phyloP scores from a whole-genome alignment of 2,113 vertebrate genomes.

The Tenebrosternarchus preto region DNA sequence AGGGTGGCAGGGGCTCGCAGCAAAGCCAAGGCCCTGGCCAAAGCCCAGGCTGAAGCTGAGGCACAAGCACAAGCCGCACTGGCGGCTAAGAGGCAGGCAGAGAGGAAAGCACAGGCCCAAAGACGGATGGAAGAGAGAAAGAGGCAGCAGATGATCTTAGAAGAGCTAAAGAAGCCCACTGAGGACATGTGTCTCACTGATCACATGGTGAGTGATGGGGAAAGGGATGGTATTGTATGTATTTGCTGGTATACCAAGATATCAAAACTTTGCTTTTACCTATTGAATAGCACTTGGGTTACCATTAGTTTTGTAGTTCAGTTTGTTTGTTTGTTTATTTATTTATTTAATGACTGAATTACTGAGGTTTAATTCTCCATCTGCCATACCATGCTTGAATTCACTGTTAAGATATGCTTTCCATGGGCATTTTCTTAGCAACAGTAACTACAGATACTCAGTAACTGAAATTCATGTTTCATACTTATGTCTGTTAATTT shows the following conservation, averaged over 20 bases:
- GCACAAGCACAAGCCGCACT: constrained; percentile 69
- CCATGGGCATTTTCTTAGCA: background rate
- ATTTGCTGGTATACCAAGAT: background rate
- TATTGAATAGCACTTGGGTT: background rate
- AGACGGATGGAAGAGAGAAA: constrained; percentile 86
- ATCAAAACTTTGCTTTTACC: background rate
- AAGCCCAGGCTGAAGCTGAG: constrained; percentile 79
- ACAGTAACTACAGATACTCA: too few species aligned
- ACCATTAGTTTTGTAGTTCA: background rate
- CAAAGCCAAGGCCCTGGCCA: constrained; percentile 81
- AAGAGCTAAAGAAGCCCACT: constrained; percentile 93
- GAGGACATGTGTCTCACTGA: constrained; percentile 96
- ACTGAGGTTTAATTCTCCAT: too few species aligned
- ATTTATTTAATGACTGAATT: too few species aligned
- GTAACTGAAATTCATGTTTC: background rate
- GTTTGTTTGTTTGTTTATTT: background rate
- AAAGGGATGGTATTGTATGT: background rate
- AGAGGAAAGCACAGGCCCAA: constrained; percentile 78
- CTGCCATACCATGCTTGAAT: too few species aligned
- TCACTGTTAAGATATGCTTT: too few species aligned
- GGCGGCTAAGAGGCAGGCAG: constrained; percentile 77
- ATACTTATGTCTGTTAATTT: background rate
- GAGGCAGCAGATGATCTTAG: constrained; percentile 87
- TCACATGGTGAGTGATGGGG: constrained; percentile 79
- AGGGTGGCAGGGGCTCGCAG: constrained; percentile 73